Evolutionary conservation across 2,113 vertebrate species (phyloP).

Genomic region (Mormyrus lacerda): DNA sequence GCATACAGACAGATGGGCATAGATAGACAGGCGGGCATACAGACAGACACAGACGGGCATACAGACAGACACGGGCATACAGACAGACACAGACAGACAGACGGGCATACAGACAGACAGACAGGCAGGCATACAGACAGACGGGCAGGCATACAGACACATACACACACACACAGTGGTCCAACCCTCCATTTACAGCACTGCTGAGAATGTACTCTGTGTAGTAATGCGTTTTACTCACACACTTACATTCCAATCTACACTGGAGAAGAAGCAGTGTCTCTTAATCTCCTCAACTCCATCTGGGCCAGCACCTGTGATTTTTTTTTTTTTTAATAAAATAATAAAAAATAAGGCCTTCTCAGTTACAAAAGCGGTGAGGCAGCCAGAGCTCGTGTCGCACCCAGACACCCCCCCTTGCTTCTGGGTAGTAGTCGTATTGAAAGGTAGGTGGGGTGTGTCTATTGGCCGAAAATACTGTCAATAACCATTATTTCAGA

Average conservation of each 20-base stretch:
- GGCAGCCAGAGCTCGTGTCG: neutral
- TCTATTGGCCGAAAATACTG: neutral
- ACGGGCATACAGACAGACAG: too few relatives aligned
- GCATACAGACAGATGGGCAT: neutral
- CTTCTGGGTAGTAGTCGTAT: neutral
- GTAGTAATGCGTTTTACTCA: neutral
- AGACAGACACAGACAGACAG: too few relatives aligned
- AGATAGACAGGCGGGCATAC: neutral
- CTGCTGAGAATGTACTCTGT: neutral
- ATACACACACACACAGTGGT: too few relatives aligned
- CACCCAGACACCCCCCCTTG: too few relatives aligned
- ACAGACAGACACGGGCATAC: neutral
- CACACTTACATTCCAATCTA: conserved; percentile 76
- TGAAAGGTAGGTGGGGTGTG: neutral
- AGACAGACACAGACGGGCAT: neutral
- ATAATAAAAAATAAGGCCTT: conserved; percentile 21
- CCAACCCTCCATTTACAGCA: neutral
- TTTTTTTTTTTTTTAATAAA: conserved; percentile 13
- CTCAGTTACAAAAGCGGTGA: conserved; percentile 21
- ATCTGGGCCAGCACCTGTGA: conserved; percentile 69
- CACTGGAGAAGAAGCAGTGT: conserved; percentile 67
- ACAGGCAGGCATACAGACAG: too few relatives aligned
- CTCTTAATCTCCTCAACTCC: conserved; percentile 79
- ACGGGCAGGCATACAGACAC: too few relatives aligned
- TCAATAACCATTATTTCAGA: neutral